phyloP scores from a whole-genome alignment of 37 sponge, comb jelly and placozoan genomes.

The Lycopodina hypogea region DNA sequence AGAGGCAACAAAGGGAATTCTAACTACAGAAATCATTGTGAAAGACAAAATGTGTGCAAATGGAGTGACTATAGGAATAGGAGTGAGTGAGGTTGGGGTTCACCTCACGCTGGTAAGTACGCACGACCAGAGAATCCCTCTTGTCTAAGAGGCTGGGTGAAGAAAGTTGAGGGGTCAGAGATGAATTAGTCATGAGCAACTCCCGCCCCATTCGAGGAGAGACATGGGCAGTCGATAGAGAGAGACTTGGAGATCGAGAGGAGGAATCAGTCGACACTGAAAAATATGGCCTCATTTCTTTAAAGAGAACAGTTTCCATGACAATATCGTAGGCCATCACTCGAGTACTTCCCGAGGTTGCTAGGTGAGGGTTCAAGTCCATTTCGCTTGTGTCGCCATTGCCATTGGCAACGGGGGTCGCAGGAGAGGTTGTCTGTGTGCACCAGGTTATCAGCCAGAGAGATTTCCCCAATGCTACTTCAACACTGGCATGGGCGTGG shows the following conservation, averaged over 20 bases:
- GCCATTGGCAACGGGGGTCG: background rate
- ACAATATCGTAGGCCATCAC: constrained; percentile 13
- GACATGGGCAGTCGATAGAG: background rate
- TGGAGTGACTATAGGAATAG: background rate
- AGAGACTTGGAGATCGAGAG: background rate
- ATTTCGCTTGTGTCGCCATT: background rate
- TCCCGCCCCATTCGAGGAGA: background rate
- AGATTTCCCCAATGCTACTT: constrained; percentile 23
- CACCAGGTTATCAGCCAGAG: constrained; percentile 24
- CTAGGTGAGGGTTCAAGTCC: background rate
- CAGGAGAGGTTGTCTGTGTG: background rate
- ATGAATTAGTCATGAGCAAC: constrained; percentile 1
- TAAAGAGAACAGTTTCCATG: constrained; percentile 23
- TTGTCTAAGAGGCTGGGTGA: background rate
- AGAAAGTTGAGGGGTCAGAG: background rate
- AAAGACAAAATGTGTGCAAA: background rate
- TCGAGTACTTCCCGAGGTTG: background rate
- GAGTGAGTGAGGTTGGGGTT: too few species aligned
- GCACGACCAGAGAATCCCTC: background rate
- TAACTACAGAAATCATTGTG: background rate
- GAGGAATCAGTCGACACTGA: background rate
- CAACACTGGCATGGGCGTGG: constrained; percentile 6
- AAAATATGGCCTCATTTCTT: constrained; percentile 24
- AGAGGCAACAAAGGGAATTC: too few species aligned
- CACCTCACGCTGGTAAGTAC: background rate